Conservation (phyloP, 2,888 invertebrate genomes). For the Halictus quadricinctus region DNA sequence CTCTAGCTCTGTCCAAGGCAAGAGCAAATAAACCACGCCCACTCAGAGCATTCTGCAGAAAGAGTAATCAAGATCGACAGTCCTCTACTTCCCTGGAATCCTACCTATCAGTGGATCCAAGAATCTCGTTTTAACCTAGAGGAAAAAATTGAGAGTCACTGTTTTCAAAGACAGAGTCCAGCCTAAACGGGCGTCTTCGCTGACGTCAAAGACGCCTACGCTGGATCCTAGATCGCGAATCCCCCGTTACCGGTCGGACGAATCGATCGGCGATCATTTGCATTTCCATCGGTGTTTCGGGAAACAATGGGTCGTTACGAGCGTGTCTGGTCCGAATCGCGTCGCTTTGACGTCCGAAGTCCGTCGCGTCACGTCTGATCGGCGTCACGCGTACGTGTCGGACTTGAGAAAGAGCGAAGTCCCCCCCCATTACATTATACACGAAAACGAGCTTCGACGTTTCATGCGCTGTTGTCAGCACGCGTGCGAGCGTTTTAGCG, state of each 20-base stretch:
- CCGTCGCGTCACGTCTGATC: conserved; percentile 47
- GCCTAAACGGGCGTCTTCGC: background rate
- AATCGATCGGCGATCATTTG: conserved; percentile 46
- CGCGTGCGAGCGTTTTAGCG: background rate
- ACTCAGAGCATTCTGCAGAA: too few species aligned
- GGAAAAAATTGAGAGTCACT: background rate
- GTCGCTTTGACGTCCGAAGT: conserved; percentile 9
- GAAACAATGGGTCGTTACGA: conserved; percentile 57
- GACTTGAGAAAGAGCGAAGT: conserved; percentile 31
- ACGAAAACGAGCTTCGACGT: too few species aligned
- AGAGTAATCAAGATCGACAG: too few species aligned
- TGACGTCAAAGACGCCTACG: background rate
- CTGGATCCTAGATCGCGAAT: background rate
- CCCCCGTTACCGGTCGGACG: background rate
- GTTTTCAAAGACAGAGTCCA: background rate
- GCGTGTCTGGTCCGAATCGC: conserved; percentile 11
- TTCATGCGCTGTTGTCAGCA: too few species aligned
- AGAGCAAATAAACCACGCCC: too few species aligned
- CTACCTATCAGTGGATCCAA: background rate
- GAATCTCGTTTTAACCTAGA: background rate
- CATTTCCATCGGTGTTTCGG: conserved; percentile 51
- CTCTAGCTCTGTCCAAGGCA: too few species aligned
- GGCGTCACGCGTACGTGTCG: conserved; percentile 26
- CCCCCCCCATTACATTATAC: too few species aligned
- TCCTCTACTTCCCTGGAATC: background rate